Percentiles rank a stretch among this genome's conserved stretches.
These are phyloP conservation scores for Campoletis sonorensis DNA, from an alignment of 1,140 invertebrate species.

Conservation along the genomic window DNA sequence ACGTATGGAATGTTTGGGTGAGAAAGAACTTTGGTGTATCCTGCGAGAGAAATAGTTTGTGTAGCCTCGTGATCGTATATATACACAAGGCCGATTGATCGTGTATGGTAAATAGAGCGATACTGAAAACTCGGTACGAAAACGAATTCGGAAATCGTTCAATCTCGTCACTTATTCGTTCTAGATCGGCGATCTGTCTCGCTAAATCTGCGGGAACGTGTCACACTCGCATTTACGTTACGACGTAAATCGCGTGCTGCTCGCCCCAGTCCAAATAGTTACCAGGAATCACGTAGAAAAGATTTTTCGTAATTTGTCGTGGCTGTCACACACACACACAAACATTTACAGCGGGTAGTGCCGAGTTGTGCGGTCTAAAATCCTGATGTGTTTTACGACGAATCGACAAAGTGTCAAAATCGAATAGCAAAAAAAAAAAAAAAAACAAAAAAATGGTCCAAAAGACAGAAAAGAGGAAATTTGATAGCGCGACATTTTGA, in stretches of 20 bases:
- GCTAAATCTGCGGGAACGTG: neutral
- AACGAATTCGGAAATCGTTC: slow-evolving; percentile 19
- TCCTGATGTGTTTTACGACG: too few species aligned
- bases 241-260: neutral
- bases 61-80: neutral
- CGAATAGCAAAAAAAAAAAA: too few species aligned
- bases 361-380: too few species aligned
- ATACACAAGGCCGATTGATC: slow-evolving; percentile 11
- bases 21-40: neutral
- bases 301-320: slow-evolving; percentile 52
- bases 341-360: neutral
- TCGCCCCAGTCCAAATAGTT: neutral
- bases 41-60: neutral
- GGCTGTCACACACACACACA: slow-evolving; percentile 33
- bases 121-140: slow-evolving; percentile 7
- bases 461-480: too few species aligned
- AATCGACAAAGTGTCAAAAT: too few species aligned
- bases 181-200: slow-evolving; percentile 13
- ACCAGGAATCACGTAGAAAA: slow-evolving; percentile 46
- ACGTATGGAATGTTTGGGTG: neutral
- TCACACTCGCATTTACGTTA: slow-evolving; percentile 16
- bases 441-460: too few species aligned
- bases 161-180: slow-evolving; percentile 18
- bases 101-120: slow-evolving; percentile 18
- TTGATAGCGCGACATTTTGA: too few species aligned